phyloP scores from a whole-genome alignment of 2,888 invertebrate genomes.

The Drosophila affinis region DNA sequence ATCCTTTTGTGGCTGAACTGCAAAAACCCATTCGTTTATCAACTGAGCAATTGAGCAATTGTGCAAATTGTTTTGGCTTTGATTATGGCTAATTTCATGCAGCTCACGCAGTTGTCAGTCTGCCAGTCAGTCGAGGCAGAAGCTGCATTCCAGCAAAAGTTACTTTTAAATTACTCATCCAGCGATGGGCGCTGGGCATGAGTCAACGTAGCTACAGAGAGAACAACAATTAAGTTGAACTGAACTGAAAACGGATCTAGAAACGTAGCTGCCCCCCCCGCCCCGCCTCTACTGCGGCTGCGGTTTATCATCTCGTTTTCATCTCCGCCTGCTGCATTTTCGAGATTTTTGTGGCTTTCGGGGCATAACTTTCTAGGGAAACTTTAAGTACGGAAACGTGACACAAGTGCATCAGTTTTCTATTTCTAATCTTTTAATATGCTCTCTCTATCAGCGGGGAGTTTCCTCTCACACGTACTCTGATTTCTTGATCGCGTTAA shows the following conservation, averaged over 20 bases:
- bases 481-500: constrained; percentile 61
- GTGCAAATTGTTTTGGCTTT: constrained; percentile 46
- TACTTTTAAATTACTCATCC: constrained; percentile 49
- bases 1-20: constrained; percentile 61
- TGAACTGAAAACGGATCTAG: not conserved
- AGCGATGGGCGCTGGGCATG: constrained; percentile 37
- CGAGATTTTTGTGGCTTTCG: constrained; percentile 48
- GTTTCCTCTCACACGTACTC: constrained; percentile 57
- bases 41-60: constrained; percentile 44
- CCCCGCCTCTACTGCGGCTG: constrained; percentile 40
- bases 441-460: constrained; percentile 46
- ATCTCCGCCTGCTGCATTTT: constrained; percentile 52
- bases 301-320: constrained; percentile 48
- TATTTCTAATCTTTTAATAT: constrained; percentile 74
- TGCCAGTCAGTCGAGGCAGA: constrained; percentile 5
- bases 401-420: constrained; percentile 57
- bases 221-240: constrained; percentile 40
- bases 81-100: constrained; percentile 65
- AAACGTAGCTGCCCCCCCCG: not conserved
- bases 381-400: constrained; percentile 65
- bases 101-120: constrained; percentile 58
- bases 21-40: constrained; percentile 58
- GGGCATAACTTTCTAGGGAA: constrained; percentile 67
- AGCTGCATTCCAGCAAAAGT: constrained; percentile 22
- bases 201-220: constrained; percentile 50